Conservation (phyloP, 2,797 vertebrate species). For the Discoglossus pictus region DNA sequence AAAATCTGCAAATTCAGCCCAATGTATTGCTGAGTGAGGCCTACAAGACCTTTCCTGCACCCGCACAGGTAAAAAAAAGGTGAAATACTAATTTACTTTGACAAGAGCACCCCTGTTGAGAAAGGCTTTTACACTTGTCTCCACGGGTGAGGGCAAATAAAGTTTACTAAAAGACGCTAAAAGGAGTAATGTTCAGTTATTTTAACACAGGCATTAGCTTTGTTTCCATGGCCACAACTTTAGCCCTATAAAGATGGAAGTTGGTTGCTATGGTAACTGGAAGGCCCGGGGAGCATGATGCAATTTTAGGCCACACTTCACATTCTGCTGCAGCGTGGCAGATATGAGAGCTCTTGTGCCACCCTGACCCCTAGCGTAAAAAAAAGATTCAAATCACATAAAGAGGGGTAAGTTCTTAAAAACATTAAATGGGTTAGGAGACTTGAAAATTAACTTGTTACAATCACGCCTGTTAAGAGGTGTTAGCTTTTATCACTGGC, state of each 20-base stretch:
- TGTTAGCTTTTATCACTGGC: not conserved
- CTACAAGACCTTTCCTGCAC: too few relatives aligned
- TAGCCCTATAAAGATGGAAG: slow-evolving; percentile 76
- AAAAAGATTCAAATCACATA: not conserved
- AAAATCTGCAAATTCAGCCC: too few relatives aligned
- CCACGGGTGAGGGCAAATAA: not conserved
- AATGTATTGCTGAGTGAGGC: too few relatives aligned
- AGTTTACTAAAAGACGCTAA: slow-evolving; percentile 10
- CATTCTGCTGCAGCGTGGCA: slow-evolving; percentile 60
- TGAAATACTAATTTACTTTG: too few relatives aligned
- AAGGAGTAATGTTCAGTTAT: not conserved
- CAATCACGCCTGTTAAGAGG: not conserved
- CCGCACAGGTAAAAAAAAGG: too few relatives aligned
- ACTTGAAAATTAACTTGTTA: not conserved
- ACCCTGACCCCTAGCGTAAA: too few relatives aligned
- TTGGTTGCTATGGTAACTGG: slow-evolving; percentile 71
- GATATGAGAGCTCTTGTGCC: not conserved
- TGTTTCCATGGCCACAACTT: slow-evolving; percentile 75
- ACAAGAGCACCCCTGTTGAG: slow-evolving; percentile 7
- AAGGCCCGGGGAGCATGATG: slow-evolving; percentile 70
- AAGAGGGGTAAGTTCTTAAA: not conserved
- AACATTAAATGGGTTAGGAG: too few relatives aligned
- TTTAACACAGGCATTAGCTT: slow-evolving; percentile 42
- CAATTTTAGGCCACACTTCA: slow-evolving; percentile 69
- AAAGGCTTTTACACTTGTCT: not conserved